Percentiles rank a stretch among this genome's conserved stretches.
These are phyloP conservation scores for Phasia obesa DNA, from an alignment of 2,888 invertebrate species.

Conservation along the genomic window DNA sequence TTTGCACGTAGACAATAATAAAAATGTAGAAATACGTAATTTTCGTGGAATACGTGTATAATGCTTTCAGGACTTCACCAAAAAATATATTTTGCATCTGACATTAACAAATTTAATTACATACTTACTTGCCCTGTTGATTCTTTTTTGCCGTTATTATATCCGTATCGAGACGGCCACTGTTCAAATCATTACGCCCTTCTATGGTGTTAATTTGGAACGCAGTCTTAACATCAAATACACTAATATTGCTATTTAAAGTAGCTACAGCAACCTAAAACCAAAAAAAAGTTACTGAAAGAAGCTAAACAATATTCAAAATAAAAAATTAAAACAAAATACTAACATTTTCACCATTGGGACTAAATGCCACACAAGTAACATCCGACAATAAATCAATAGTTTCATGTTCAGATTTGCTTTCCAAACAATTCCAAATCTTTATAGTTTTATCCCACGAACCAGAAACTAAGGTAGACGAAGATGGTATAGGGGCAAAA, in stretches of 20 bases:
- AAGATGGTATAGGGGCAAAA: slow-evolving; percentile 89
- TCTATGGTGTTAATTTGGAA: slow-evolving; percentile 91
- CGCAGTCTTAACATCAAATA: slow-evolving; percentile 89
- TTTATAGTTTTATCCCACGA: slow-evolving; percentile 97
- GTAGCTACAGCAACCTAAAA: slow-evolving; percentile 93
- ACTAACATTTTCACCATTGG: slow-evolving; percentile 91
- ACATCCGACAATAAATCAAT: slow-evolving; percentile 91
- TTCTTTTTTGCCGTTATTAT: slow-evolving; percentile 93
- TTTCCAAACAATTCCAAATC: slow-evolving; percentile 96
- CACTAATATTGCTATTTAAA: slow-evolving; percentile 91
- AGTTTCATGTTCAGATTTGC: slow-evolving; percentile 90
- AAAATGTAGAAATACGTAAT: too few species aligned
- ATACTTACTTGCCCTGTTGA: slow-evolving; percentile 90
- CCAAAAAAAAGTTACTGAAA: not conserved
- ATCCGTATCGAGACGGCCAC: slow-evolving; percentile 92
- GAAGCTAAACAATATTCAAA: not conserved
- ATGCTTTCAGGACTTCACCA: too few species aligned
- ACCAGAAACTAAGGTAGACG: slow-evolving; percentile 91
- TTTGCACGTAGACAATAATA: too few species aligned
- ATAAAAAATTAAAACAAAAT: not conserved
- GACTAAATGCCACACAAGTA: slow-evolving; percentile 92
- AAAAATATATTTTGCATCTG: not conserved
- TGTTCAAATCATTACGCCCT: slow-evolving; percentile 94
- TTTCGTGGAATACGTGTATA: too few species aligned
- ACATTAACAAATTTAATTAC: not conserved